Evolutionary conservation across 53 echinoderm and acorn worm species (phyloP).

Genomic region (Pentamera pediparva): DNA sequence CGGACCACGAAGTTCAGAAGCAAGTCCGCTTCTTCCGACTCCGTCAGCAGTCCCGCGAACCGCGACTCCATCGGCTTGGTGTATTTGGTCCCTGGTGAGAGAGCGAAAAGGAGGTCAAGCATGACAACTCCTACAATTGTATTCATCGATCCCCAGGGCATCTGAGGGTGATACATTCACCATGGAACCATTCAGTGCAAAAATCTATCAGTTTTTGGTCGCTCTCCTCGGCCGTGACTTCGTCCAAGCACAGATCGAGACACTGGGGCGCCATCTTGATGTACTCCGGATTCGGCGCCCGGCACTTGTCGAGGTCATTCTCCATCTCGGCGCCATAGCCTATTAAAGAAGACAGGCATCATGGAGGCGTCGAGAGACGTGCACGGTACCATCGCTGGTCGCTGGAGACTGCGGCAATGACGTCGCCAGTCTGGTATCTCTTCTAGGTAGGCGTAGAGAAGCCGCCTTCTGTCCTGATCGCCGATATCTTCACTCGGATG

Average conservation of each 20-base stretch:
- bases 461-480: neutral
- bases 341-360: neutral
- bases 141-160: too few relatives aligned
- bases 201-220: neutral
- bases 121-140: too few relatives aligned
- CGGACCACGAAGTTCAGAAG: neutral
- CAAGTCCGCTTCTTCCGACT: neutral
- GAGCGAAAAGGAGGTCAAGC: too few relatives aligned
- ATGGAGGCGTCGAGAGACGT: neutral
- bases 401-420: neutral
- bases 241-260: neutral
- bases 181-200: too few relatives aligned
- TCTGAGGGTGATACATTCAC: too few relatives aligned
- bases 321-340: conserved; percentile 12
- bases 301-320: neutral
- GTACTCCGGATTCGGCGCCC: neutral
- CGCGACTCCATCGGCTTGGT: neutral
- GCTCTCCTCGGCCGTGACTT: neutral
- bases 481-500: neutral
- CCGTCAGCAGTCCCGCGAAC: neutral
- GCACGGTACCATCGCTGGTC: conserved; percentile 11
- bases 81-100: neutral
- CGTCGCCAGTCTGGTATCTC: neutral
- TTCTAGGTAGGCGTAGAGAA: neutral
- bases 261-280: neutral